Conservation (phyloP, 2,888 invertebrate genomes). For the Caenorhabditis sp. region DNA sequence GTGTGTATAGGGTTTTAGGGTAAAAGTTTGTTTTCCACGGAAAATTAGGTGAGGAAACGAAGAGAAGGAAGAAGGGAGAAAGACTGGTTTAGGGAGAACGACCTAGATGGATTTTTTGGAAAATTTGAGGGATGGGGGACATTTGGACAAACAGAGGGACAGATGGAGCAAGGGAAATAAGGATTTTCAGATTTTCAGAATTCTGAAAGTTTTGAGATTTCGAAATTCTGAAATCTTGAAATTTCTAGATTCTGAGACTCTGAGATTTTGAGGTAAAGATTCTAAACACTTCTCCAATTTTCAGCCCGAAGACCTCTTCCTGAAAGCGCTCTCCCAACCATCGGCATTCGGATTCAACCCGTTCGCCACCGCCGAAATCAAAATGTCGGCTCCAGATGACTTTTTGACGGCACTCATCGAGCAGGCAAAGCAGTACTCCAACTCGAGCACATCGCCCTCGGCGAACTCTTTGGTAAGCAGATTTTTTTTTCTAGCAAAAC, state of each 20-base stretch:
- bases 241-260: background rate
- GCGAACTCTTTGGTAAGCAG: conserved; percentile 68
- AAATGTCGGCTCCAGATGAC: conserved; percentile 68
- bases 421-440: conserved; percentile 69
- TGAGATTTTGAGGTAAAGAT: background rate
- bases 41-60: no score
- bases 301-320: conserved; percentile 63
- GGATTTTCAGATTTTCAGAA: no score
- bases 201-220: background rate
- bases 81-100: no score
- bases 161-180: no score
- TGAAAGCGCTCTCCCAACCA: conserved; percentile 60
- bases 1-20: no score
- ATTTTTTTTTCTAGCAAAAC: no score
- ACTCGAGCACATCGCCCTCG: conserved; percentile 64
- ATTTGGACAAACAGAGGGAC: no score
- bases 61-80: no score
- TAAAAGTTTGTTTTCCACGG: no score
- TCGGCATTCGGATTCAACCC: conserved; percentile 59
- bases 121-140: no score
- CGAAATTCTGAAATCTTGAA: background rate
- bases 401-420: conserved; percentile 70
- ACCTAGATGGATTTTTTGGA: no score
- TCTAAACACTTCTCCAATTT: conserved; percentile 3
- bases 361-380: conserved; percentile 61